Base-by-base conservation (phyloP, 2,888 invertebrate species). In the Metellina segmentata region DNA sequence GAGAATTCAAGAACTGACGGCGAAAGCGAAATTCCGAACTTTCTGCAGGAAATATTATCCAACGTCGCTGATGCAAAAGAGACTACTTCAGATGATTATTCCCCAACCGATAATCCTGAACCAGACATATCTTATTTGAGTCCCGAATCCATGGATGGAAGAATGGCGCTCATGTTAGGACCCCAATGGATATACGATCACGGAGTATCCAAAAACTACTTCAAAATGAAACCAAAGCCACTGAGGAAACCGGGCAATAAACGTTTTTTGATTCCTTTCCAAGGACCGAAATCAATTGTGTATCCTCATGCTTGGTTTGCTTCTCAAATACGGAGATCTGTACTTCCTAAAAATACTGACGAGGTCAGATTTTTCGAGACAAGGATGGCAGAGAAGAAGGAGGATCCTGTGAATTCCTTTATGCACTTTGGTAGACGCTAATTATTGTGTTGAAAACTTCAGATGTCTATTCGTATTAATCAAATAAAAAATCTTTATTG, bases 341-440 rank as follows among this genome's bases (percentile, higher is more conserved):
- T 51, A 11, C 34, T 77, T n/a, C 85, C 89, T 9, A 74, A 49
- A 13, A 48, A 11, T 6, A 49, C 11, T 5, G 81, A 79, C 6
- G n/a, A 52, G 0, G n/a, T 48, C 20, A 53, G 86, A 19, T 19
- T 53, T 20, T 75, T 61, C 48, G 88, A 89, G 19, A 74, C 85
- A 19, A 74, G 92, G 13, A 81, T 89, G 89, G 89, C 92, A 8
- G 92, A 92, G 52, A 92, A 92, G 85, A 92, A 92, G 48, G 92
- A 92, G 74, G 92, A 87, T 20, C 92, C 92, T 6, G 69, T 92
- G 20, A 92, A 92, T 52, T 92, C 92, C 49, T 92, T 85, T 51
- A 92, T 92, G 92, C 92, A 92, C 71, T 92, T 92, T 75, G 92
- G 92, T 72, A 85, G 85, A 89, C 91, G 91, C 69, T 91, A 83